Base-by-base conservation (phyloP, 2,888 invertebrate genomes). In the Dione juno region DNA sequence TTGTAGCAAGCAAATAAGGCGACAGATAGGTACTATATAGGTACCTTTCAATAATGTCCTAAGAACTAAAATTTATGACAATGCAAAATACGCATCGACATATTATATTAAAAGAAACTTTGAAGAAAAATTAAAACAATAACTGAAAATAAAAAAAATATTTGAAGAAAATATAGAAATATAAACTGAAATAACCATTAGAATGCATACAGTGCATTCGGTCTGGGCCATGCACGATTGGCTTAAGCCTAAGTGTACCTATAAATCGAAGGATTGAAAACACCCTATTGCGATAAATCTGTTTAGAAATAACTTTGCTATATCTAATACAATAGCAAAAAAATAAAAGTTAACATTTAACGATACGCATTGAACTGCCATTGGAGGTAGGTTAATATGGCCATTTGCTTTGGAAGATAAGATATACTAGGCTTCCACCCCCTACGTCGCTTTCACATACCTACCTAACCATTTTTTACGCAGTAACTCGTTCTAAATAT, bases 151-250 rank as follows among this genome's bases (percentile, higher is more conserved):
- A 48, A 21, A 54, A 28, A 53, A 54, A 28, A 53, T 16, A 6
- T n/a, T 11, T 40, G 1, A 43, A 6, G 21, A 43, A 43, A 10
- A 0, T 45, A 28, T n/a, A 2, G 28, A 45, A 61, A 59, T 21
- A 45, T 45, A n/a, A 45, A 61, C 19, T 16, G 35, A 48, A 48
- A 45, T 35, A 13, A 50, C 13, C 19, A 54, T 72, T 67, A 53
- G 48, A 65, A 67, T 70, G 70, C 65, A 69, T 66, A 40, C 59
- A 61, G 57, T 54, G 50, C 50, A 57, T 19, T 68, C 63, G 50
- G 48, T 58, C 40, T 50, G 16, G 37, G 16, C 37, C 40, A 69
- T 71, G 74, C 74, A 75, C 74, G 74, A 69, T 48, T 66, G 65
- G 35, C 11, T 65, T 58, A 48, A 70, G 28, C 41, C 50, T 54